Conservation (phyloP, 2,113 vertebrate genomes). For the Turdus rufiventris region DNA sequence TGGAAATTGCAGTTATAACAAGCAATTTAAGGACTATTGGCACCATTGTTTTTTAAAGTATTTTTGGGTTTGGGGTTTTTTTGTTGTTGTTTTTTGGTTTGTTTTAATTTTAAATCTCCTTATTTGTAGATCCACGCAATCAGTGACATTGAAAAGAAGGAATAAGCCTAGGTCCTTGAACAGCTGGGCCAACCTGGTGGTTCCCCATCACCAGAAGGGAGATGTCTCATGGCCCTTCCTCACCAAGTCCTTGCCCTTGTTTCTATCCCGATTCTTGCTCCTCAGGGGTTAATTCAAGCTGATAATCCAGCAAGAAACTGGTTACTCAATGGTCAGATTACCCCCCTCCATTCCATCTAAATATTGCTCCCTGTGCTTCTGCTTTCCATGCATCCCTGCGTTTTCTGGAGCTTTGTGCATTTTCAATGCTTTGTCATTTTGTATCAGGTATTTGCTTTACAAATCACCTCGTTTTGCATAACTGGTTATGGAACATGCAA, state of each 20-base stretch:
- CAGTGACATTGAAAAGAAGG: not conserved
- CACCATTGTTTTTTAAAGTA: not conserved
- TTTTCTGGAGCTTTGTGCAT: not conserved
- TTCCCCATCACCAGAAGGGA: not conserved
- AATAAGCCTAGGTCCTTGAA: not conserved
- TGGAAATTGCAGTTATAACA: not conserved
- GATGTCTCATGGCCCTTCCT: not conserved
- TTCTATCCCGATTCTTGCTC: not conserved
- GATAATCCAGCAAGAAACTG: not conserved
- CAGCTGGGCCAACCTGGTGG: not conserved
- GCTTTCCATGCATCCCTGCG: fast-evolving
- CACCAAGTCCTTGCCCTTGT: not conserved
- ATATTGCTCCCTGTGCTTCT: not conserved
- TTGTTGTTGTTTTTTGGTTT: too few species aligned
- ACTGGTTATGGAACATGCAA: not conserved
- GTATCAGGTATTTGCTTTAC: not conserved
- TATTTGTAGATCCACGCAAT: not conserved
- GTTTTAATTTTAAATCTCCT: not conserved
- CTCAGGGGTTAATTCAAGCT: not conserved
- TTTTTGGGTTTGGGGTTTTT: too few species aligned
- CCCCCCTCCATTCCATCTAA: not conserved
- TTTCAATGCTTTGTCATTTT: not conserved
- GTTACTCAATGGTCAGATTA: not conserved
- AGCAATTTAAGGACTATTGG: not conserved
- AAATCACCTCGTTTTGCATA: not conserved